These are phyloP conservation scores for Carpatolechia fugitivella DNA, from an alignment of 2,888 invertebrate genomes.

Conservation along the genomic window DNA sequence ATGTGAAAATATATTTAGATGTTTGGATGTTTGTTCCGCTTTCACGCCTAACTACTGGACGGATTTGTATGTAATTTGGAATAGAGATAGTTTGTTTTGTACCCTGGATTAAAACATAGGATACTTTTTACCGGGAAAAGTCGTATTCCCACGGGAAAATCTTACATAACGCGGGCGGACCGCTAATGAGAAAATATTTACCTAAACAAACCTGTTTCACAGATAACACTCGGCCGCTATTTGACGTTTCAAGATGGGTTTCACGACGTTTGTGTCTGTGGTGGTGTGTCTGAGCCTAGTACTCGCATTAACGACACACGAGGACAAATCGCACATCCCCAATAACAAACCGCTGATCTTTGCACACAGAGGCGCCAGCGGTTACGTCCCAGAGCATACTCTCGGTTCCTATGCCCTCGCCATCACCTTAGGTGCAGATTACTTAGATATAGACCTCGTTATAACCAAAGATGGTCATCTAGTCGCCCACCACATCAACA, in stretches of 20 bases:
- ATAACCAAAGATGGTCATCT: slow-evolving; percentile 64
- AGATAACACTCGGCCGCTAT: too few species aligned
- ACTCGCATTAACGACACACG: slow-evolving; percentile 9
- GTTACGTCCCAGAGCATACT: slow-evolving; percentile 69
- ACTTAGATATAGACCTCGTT: slow-evolving; percentile 67
- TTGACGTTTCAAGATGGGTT: neutral
- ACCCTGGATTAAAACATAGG: too few species aligned
- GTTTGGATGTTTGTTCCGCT: too few species aligned
- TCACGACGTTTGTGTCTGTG: neutral
- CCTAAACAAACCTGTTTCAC: too few species aligned
- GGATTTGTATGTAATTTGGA: too few species aligned
- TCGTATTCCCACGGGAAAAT: too few species aligned
- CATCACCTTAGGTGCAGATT: slow-evolving; percentile 66
- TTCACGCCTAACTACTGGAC: too few species aligned
- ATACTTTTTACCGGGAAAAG: too few species aligned
- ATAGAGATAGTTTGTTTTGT: too few species aligned
- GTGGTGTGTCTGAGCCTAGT: neutral
- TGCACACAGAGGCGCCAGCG: slow-evolving; percentile 67
- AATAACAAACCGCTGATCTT: slow-evolving; percentile 57
- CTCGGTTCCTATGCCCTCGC: slow-evolving; percentile 67
- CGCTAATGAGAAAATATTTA: too few species aligned
- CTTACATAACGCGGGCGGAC: too few species aligned
- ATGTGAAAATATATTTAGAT: too few species aligned
- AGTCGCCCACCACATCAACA: slow-evolving; percentile 66
- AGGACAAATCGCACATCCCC: slow-evolving; percentile 37